phyloP scores from a whole-genome alignment of 2,113 vertebrate genomes.

The Entosphenus tridentatus region DNA sequence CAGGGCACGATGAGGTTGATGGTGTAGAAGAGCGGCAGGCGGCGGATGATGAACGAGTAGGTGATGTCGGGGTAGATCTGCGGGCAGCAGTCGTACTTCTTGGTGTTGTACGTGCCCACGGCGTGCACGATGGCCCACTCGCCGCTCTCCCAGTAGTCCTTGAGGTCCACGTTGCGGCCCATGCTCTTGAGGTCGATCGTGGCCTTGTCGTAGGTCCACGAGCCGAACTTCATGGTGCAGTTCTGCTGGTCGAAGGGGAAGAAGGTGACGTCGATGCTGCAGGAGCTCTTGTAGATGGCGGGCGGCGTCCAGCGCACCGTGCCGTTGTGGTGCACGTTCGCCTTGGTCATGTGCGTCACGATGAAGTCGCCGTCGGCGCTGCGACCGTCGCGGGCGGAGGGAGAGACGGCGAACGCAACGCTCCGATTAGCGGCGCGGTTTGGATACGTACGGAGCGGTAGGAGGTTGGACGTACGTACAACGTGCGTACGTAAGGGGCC shows the following conservation, averaged over 20 bases:
- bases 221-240: constrained; percentile 97
- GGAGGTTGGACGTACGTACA: too few species aligned
- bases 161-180: constrained; percentile 57
- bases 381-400: constrained; percentile 9
- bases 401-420: background rate
- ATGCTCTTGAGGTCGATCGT: constrained; percentile 78
- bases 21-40: constrained; percentile 84
- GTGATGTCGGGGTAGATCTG: constrained; percentile 94
- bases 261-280: constrained; percentile 94
- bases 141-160: constrained; percentile 92
- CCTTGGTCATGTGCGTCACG: constrained; percentile 90
- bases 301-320: constrained; percentile 65
- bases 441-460: too few species aligned
- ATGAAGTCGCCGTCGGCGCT: constrained; percentile 78
- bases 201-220: constrained; percentile 90
- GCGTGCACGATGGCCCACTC: constrained; percentile 87
- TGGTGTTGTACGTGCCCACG: constrained; percentile 59
- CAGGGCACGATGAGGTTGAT: constrained; percentile 91
- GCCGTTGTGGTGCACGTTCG: constrained; percentile 51
- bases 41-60: constrained; percentile 64
- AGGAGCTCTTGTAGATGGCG: constrained; percentile 98
- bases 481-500: too few species aligned
- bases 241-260: constrained; percentile 97
- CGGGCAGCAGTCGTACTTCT: constrained; percentile 80
- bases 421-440: too few species aligned